Percentiles rank a stretch among this genome's conserved stretches.
phyloP scores from a whole-genome alignment of 92 coral and sea anemone species.

The Porites evermanni region DNA sequence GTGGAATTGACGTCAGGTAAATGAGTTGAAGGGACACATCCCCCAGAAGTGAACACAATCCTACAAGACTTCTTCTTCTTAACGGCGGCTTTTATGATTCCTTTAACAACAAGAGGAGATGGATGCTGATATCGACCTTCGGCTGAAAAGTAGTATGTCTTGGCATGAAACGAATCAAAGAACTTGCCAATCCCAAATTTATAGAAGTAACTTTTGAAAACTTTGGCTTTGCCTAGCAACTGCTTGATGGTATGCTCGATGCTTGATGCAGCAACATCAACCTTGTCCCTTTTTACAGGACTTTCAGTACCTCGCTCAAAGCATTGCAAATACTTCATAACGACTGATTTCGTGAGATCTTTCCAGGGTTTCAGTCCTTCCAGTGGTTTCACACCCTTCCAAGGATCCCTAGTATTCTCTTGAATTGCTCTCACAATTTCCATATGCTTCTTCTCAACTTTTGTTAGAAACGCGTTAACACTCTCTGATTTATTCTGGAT shows the following conservation, averaged over 20 bases:
- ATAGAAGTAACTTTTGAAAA: neutral
- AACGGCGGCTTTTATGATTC: slow-evolving; percentile 31
- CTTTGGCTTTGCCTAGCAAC: neutral
- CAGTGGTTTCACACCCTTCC: neutral
- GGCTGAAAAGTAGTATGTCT: slow-evolving; percentile 28
- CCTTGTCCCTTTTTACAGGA: neutral
- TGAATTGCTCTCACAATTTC: slow-evolving; percentile 1
- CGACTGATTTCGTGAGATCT: too few species aligned
- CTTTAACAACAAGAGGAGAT: slow-evolving; percentile 14
- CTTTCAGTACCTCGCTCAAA: neutral
- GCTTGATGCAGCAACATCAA: neutral
- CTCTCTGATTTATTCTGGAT: neutral
- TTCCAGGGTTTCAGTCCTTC: neutral
- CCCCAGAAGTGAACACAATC: slow-evolving; percentile 25
- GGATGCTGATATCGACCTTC: slow-evolving; percentile 9
- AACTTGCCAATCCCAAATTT: slow-evolving; percentile 20
- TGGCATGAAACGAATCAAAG: slow-evolving; percentile 25
- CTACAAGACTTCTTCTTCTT: slow-evolving; percentile 25
- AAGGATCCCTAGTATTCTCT: neutral
- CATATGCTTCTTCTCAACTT: neutral
- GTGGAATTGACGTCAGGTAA: neutral
- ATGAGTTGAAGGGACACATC: neutral
- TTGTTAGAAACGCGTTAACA: neutral
- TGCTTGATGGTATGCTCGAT: neutral
- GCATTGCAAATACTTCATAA: too few species aligned